These are phyloP conservation scores for Hololepta plana DNA, from an alignment of 2,888 invertebrate genomes.

Conservation along the genomic window DNA sequence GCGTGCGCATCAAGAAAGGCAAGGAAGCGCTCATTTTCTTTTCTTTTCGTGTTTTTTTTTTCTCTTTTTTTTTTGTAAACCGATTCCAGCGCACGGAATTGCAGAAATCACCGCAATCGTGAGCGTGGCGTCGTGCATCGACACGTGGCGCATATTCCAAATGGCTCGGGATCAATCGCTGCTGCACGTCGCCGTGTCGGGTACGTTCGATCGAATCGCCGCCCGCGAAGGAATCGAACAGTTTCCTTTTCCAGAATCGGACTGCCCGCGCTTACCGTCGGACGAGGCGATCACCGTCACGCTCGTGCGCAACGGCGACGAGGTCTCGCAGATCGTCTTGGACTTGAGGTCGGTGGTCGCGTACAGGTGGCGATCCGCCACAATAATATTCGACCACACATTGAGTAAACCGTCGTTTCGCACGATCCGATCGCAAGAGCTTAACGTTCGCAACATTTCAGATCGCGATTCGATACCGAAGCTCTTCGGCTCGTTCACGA, in stretches of 20 bases:
- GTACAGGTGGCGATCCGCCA: conserved; percentile 53
- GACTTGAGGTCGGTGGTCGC: conserved; percentile 49
- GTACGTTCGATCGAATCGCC: conserved; percentile 17
- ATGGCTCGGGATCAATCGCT: conserved; percentile 43
- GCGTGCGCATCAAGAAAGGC: conserved; percentile 55
- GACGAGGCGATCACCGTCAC: conserved; percentile 54
- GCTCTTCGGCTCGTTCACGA: conserved; percentile 40
- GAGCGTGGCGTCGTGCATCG: conserved; percentile 53
- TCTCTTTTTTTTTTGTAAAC: conserved; percentile 4
- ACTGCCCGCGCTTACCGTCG: conserved; percentile 57
- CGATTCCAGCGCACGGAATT: no score
- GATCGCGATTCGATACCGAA: conserved; percentile 45
- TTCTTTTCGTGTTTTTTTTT: conserved; percentile 4
- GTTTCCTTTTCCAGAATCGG: conserved; percentile 34
- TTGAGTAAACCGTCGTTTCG: conserved; percentile 42
- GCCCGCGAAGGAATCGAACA: neutral
- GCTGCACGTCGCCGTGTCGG: conserved; percentile 53
- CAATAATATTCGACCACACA: conserved; percentile 53
- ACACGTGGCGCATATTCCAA: conserved; percentile 55
- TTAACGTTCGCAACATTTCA: no score
- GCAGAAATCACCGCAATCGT: conserved; percentile 57
- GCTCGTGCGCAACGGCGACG: conserved; percentile 45
- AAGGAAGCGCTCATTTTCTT: conserved; percentile 6
- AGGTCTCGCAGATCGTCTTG: conserved; percentile 58
- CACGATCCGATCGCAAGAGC: conserved; percentile 3